phyloP scores from a whole-genome alignment of 2,888 invertebrate species.

The Stictocephala bisonia region DNA sequence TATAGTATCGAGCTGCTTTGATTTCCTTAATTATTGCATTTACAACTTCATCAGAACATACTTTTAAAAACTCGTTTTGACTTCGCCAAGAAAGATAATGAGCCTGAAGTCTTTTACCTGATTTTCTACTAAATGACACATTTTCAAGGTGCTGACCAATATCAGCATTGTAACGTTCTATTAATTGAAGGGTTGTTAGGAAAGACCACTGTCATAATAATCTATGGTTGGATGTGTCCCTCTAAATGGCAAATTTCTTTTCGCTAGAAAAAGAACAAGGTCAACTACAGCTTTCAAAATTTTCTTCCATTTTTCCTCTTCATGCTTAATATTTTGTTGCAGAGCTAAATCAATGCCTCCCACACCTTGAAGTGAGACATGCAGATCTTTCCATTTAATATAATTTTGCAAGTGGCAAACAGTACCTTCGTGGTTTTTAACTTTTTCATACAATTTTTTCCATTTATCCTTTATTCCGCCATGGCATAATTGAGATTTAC shows the following conservation, averaged over 20 bases:
- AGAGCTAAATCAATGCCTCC: slow-evolving; percentile 5
- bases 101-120: slow-evolving; percentile 25
- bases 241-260: slow-evolving; percentile 25
- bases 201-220: slow-evolving; percentile 20
- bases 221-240: slow-evolving; percentile 14
- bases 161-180: slow-evolving; percentile 8
- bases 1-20: slow-evolving; percentile 23
- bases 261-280: slow-evolving; percentile 5
- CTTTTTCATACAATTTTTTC: neutral
- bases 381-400: slow-evolving; percentile 3
- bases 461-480: neutral
- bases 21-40: neutral
- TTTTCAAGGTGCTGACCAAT: slow-evolving; percentile 9
- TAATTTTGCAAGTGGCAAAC: neutral
- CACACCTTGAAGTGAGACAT: slow-evolving; percentile 3
- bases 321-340: slow-evolving; percentile 1
- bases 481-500: neutral
- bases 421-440: slow-evolving; percentile 1
- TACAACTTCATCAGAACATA: neutral
- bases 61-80: slow-evolving; percentile 11
- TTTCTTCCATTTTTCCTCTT: slow-evolving; percentile 27
- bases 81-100: slow-evolving; percentile 13
- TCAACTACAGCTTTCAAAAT: slow-evolving; percentile 3
- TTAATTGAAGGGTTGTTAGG: slow-evolving; percentile 19
- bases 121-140: neutral